Evolutionary conservation across 1,140 invertebrate genomes (phyloP).

Genomic region (Aphelinus atriplicis): DNA sequence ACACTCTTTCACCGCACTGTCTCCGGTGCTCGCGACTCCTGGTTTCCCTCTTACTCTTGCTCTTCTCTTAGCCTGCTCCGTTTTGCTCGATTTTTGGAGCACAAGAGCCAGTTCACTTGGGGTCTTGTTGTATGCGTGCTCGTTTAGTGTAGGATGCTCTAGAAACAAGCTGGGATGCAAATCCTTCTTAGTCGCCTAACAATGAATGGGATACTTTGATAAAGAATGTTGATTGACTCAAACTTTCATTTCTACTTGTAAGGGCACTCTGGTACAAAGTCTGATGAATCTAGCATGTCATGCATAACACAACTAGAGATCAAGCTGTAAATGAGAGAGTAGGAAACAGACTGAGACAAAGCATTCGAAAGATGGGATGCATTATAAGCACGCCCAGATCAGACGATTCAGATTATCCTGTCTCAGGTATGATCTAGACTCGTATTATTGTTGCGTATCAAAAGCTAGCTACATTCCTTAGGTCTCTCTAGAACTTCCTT

Average conservation of each 20-base stretch:
- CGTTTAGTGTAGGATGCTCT: too few relatives aligned
- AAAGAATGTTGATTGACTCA: slow-evolving; percentile 15
- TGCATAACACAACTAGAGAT: slow-evolving; percentile 27
- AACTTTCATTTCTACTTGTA: slow-evolving; percentile 25
- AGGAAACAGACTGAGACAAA: slow-evolving; percentile 35
- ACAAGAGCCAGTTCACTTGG: too few relatives aligned
- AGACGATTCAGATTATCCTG: slow-evolving; percentile 34
- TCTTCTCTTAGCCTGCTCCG: too few relatives aligned
- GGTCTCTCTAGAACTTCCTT: slow-evolving; percentile 13
- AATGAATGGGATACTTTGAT: too few relatives aligned
- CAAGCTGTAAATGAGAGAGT: slow-evolving; percentile 19
- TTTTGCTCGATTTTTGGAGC: too few relatives aligned
- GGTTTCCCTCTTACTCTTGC: too few relatives aligned
- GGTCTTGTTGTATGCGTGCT: too few relatives aligned
- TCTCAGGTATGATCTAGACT: slow-evolving; percentile 36
- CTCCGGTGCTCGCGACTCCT: too few relatives aligned
- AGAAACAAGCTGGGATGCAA: too few relatives aligned
- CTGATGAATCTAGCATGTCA: slow-evolving; percentile 18
- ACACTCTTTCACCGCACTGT: too few relatives aligned
- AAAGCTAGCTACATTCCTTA: slow-evolving; percentile 10
- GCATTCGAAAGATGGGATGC: slow-evolving; percentile 37
- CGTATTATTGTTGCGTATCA: slow-evolving; percentile 14
- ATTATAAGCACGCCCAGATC: slow-evolving; percentile 34
- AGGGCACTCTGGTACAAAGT: slow-evolving; percentile 32
- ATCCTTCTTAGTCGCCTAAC: too few relatives aligned